A percentile compares a stretch with the other conserved stretches of the same genome.
Evolutionary conservation across 2,113 vertebrate species (phyloP).

Genomic region (Eulemur rufifrons): DNA sequence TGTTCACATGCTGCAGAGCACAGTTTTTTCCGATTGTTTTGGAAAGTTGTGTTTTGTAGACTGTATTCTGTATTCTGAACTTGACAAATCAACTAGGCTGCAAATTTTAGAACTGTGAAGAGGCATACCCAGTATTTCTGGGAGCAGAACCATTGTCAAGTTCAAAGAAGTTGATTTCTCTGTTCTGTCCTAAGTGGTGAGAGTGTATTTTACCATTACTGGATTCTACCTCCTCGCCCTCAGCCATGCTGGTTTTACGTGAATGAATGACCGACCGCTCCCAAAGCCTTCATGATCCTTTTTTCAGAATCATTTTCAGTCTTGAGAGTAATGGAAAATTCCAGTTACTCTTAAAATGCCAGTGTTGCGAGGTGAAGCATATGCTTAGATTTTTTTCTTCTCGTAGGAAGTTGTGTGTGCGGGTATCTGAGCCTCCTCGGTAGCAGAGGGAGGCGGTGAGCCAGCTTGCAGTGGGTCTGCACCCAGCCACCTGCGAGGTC

Average conservation of each 20-base stretch:
- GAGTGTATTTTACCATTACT: accelerated
- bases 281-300: neutral
- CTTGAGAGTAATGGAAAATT: neutral
- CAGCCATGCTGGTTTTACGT: neutral
- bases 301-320: neutral
- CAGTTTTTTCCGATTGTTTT: neutral
- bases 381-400: neutral
- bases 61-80: neutral
- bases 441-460: neutral
- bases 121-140: neutral
- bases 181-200: too few species aligned
- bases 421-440: neutral
- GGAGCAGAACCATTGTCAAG: neutral
- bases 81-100: neutral
- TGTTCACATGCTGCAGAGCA: too few species aligned
- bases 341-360: neutral
- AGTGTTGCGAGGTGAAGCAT: neutral
- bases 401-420: neutral
- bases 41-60: neutral
- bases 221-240: neutral
- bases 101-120: neutral
- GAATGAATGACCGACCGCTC: accelerated
- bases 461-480: too few species aligned
- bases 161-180: neutral
- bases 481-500: neutral